phyloP scores from a whole-genome alignment of 2,113 vertebrate species.

The Tenebrosternarchus preto region DNA sequence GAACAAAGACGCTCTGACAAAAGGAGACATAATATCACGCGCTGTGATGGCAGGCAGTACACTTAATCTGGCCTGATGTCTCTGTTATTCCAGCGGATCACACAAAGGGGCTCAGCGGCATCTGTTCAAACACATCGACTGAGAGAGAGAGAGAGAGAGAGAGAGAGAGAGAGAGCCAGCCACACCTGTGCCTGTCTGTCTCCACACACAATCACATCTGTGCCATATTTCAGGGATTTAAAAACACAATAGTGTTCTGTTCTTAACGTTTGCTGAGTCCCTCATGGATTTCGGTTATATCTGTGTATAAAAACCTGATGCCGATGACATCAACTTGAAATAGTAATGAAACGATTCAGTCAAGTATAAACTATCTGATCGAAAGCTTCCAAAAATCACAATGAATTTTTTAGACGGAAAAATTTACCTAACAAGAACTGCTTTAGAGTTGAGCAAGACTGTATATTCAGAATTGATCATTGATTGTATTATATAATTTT shows the following conservation, averaged over 20 bases:
- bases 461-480: no score
- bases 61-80: slow-evolving; percentile 40
- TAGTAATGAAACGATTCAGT: no score
- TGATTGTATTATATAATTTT: no score
- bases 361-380: no score
- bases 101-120: slow-evolving; percentile 22
- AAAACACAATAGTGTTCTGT: slow-evolving; percentile 28
- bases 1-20: slow-evolving; percentile 25
- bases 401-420: no score
- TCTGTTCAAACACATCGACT: slow-evolving; percentile 45
- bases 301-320: neutral
- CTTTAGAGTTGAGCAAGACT: no score
- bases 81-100: slow-evolving; percentile 31
- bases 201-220: slow-evolving; percentile 35
- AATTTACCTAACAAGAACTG: no score
- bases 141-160: slow-evolving; percentile 28
- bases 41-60: slow-evolving; percentile 22
- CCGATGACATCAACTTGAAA: neutral
- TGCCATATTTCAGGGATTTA: slow-evolving; percentile 16
- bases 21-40: neutral
- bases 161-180: neutral
- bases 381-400: no score
- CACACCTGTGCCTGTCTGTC: slow-evolving; percentile 35
- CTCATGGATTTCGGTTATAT: neutral
- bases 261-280: neutral